phyloP scores from a whole-genome alignment of 1,140 invertebrate species.

The Bilobella aurantiaca region DNA sequence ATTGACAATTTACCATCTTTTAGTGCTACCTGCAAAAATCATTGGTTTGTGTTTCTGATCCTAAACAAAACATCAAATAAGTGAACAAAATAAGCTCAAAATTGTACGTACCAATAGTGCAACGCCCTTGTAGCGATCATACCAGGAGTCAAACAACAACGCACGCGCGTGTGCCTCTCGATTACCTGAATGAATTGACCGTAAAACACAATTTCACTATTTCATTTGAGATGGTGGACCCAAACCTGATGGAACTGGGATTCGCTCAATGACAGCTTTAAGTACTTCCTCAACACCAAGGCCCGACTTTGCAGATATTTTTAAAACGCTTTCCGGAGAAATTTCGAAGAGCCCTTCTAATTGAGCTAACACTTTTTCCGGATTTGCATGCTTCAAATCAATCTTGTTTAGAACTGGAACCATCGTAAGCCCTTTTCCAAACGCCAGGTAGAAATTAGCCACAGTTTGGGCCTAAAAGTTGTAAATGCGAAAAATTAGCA shows the following conservation, averaged over 20 bases:
- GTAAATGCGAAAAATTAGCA: constrained; percentile 29
- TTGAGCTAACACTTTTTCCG: constrained; percentile 66
- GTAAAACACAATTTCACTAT: neutral
- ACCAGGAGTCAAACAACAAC: constrained; percentile 90
- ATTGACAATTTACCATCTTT: constrained; percentile 59
- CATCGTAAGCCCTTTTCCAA: constrained; percentile 65
- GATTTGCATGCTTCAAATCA: constrained; percentile 82
- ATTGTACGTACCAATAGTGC: too few species aligned
- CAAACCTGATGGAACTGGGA: constrained; percentile 57
- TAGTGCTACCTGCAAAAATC: constrained; percentile 64
- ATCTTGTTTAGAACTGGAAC: constrained; percentile 96
- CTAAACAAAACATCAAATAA: constrained; percentile 45
- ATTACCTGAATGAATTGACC: constrained; percentile 22
- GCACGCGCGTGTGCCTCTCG: constrained; percentile 57
- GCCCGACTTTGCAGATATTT: constrained; percentile 81
- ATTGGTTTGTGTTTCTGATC: too few species aligned
- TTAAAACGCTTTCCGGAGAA: constrained; percentile 53
- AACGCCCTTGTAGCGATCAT: constrained; percentile 64
- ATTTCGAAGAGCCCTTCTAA: constrained; percentile 77
- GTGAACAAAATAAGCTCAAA: neutral
- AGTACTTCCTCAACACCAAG: constrained; percentile 66
- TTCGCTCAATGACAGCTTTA: constrained; percentile 60
- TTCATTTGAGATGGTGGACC: neutral
- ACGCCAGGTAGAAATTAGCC: constrained; percentile 89
- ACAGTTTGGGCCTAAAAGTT: constrained; percentile 96